These are phyloP conservation scores for Protaetia brevitarsis DNA, from an alignment of 1,140 invertebrate genomes.

Conservation along the genomic window DNA sequence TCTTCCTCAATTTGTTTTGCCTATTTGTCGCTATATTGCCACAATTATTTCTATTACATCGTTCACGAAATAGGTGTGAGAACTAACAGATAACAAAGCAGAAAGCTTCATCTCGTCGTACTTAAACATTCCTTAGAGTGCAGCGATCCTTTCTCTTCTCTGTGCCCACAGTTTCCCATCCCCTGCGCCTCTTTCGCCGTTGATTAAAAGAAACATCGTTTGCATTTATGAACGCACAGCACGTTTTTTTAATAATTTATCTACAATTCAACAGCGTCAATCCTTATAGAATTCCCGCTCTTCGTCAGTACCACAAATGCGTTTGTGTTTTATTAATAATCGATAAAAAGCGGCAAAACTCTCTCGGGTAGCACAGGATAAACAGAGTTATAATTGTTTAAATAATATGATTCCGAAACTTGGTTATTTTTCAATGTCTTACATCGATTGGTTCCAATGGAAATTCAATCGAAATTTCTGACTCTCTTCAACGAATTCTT, in stretches of 20 bases:
- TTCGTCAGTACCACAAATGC: conserved; percentile 52
- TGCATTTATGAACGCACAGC: conserved; percentile 53
- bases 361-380: conserved; percentile 54
- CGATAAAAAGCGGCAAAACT: conserved; percentile 47
- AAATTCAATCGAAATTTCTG: conserved; percentile 49
- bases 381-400: conserved; percentile 51
- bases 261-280: conserved; percentile 54
- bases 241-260: conserved; percentile 58
- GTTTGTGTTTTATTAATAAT: conserved; percentile 51
- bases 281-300: conserved; percentile 55
- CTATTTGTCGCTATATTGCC: conserved; percentile 27
- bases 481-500: conserved; percentile 47
- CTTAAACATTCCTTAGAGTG: conserved; percentile 32
- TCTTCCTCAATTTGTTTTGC: conserved; percentile 31
- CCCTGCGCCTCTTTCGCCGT: conserved; percentile 50
- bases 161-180: conserved; percentile 52
- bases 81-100: conserved; percentile 37
- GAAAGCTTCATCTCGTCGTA: conserved; percentile 42
- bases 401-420: conserved; percentile 40
- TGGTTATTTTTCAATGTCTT: conserved; percentile 41
- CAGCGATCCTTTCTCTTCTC: conserved; percentile 49
- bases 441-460: conserved; percentile 48
- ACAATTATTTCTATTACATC: conserved; percentile 35
- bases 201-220: conserved; percentile 54
- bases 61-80: conserved; percentile 39